Evolutionary conservation across 2,113 vertebrate genomes (phyloP).

Genomic region (Ictalurus punctatus): DNA sequence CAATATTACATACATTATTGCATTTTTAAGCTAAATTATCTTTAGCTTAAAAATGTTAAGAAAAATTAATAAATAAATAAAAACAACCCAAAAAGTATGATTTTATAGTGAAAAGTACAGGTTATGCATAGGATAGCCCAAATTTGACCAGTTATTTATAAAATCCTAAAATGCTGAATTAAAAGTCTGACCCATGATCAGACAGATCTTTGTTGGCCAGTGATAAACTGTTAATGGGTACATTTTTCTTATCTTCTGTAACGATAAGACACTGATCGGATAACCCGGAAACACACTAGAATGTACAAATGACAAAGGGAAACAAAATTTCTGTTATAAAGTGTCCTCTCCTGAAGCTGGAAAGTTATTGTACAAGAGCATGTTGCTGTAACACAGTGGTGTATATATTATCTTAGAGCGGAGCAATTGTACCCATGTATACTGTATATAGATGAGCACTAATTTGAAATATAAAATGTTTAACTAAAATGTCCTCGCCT

Average conservation of each 20-base stretch:
- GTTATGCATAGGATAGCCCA: too few species aligned
- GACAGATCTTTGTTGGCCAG: too few species aligned
- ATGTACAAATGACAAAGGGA: too few species aligned
- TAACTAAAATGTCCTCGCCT: background rate
- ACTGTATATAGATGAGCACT: background rate
- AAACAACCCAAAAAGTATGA: background rate
- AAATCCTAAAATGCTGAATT: background rate
- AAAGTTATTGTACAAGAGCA: too few species aligned
- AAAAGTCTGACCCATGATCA: too few species aligned
- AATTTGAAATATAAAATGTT: too few species aligned
- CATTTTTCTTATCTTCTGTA: background rate
- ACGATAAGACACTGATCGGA: background rate
- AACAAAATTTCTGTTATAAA: background rate
- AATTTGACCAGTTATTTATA: background rate
- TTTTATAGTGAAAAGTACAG: background rate
- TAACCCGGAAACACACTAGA: background rate
- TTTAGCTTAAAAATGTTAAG: background rate
- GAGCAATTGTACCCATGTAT: background rate
- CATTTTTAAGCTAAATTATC: background rate
- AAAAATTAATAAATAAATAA: too few species aligned
- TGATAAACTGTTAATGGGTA: too few species aligned
- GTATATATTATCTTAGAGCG: background rate
- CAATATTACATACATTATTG: background rate
- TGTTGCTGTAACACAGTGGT: too few species aligned
- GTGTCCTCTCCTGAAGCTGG: background rate